Base-by-base conservation (phyloP, 2,797 vertebrate species). In the Amniataba percoides region DNA sequence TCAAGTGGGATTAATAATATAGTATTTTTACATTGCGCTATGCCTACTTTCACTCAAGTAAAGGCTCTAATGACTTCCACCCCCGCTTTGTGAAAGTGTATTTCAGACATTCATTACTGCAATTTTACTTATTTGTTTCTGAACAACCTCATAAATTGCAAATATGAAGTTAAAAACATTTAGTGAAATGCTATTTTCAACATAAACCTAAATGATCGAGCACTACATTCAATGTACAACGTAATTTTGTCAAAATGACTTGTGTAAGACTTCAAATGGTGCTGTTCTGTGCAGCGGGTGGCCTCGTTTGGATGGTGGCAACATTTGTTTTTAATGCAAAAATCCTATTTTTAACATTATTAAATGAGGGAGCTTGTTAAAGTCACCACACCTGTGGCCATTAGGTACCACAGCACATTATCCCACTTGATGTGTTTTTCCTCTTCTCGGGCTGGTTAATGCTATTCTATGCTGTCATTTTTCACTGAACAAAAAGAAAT, bases 271-370 rank as follows among this genome's bases (percentile, higher is more conserved):
- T 1, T 45, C 4, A 39, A 58, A 40, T 21, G n/a, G 4, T 48
- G 60, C 55, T 16, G 40, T 46, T 74, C 34, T 48, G 18, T 48
- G 14, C 55, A 74, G 74, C 58, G 69, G 43, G 23, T 36, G 25
- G 56, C 39, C 53, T 69, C 11, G 5, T 71, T 43, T 60, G 16
- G 7, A 11, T 45, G n/a, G 21, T 42, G 14, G n/a, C 21, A 7
- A 43, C 58, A 59, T 73, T 80, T 46, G 18, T 75, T 48, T 72
- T 31, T 16, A 49, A 66, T 48, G 10, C 40, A 31, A 51, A 63
- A 21, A 21, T 42, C 63, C 19, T 23, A 48, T 74, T 68, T 65
- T 64, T 59, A 63, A 34, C 23, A 19, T 40, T 36, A 42, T 55
- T 53, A 7, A 75, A 53, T 57, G 1, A 53, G 34, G 23, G 31